Evolutionary conservation across 2,888 invertebrate genomes (phyloP).

Genomic region (Sepiola atlantica): DNA sequence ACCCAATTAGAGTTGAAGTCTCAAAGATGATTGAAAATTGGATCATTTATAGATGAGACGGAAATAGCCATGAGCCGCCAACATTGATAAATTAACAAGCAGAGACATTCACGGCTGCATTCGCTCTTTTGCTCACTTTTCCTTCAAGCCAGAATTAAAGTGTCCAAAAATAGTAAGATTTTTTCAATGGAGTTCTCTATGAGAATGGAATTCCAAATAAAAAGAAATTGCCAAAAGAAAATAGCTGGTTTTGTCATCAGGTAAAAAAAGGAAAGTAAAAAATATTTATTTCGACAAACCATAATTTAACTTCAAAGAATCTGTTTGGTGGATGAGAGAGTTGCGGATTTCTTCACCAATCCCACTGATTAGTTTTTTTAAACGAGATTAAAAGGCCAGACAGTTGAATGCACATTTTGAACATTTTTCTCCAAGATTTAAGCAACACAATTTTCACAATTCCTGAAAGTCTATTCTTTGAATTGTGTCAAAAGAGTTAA

Average conservation of each 20-base stretch:
- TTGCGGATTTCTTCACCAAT: neutral
- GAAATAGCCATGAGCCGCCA: neutral
- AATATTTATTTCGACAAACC: neutral
- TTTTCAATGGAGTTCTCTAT: neutral
- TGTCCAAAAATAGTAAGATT: neutral
- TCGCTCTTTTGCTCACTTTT: neutral
- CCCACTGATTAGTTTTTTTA: neutral
- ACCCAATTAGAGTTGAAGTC: constrained; percentile 21
- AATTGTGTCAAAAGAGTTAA: neutral
- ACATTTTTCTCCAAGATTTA: neutral
- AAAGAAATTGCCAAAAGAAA: neutral
- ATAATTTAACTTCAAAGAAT: neutral
- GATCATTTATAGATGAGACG: constrained; percentile 18
- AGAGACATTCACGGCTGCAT: constrained; percentile 18
- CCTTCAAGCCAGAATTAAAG: neutral
- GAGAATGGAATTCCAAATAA: neutral
- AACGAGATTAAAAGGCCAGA: neutral
- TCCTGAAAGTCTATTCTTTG: too few relatives aligned
- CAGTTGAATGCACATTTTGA: neutral
- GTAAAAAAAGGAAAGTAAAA: neutral
- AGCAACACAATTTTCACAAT: neutral
- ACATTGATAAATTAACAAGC: neutral
- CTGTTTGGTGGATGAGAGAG: neutral
- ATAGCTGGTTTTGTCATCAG: neutral
- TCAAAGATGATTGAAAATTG: constrained; percentile 32